phyloP scores from a whole-genome alignment of 2,888 invertebrate genomes.

The Carterocephalus palaemon region DNA sequence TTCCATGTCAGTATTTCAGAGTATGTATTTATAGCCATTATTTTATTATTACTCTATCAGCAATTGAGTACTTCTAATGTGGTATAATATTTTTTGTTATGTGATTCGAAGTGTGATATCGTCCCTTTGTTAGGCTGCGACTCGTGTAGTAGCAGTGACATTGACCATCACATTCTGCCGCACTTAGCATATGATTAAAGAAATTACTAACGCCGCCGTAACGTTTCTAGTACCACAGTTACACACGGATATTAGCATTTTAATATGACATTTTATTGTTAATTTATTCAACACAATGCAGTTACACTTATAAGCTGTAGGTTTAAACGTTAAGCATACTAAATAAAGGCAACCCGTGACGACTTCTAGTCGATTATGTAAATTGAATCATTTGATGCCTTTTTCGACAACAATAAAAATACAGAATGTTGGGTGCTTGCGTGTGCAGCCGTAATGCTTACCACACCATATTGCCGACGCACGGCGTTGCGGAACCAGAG shows the following conservation, averaged over 20 bases:
- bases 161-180: conserved; percentile 47
- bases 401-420: conserved; percentile 52
- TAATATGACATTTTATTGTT: conserved; percentile 51
- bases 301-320: conserved; percentile 38
- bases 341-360: conserved; percentile 57
- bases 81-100: too few species aligned
- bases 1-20: too few species aligned
- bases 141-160: conserved; percentile 50
- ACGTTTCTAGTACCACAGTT: conserved; percentile 30
- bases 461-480: conserved; percentile 44
- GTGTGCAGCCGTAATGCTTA: conserved; percentile 52
- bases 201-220: conserved; percentile 38
- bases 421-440: conserved; percentile 34
- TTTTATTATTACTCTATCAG: too few species aligned
- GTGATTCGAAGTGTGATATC: conserved; percentile 40
- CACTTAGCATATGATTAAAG: conserved; percentile 39
- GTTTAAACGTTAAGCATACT: conserved; percentile 47
- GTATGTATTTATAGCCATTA: too few species aligned
- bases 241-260: conserved; percentile 40
- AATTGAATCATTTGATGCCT: conserved; percentile 61
- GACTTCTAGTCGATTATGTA: conserved; percentile 54
- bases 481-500: conserved; percentile 68
- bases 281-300: conserved; percentile 53
- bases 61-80: too few species aligned
- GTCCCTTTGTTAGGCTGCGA: conserved; percentile 46